Base-by-base conservation (phyloP, 2,888 invertebrate species). In the Saturnia japonica region DNA sequence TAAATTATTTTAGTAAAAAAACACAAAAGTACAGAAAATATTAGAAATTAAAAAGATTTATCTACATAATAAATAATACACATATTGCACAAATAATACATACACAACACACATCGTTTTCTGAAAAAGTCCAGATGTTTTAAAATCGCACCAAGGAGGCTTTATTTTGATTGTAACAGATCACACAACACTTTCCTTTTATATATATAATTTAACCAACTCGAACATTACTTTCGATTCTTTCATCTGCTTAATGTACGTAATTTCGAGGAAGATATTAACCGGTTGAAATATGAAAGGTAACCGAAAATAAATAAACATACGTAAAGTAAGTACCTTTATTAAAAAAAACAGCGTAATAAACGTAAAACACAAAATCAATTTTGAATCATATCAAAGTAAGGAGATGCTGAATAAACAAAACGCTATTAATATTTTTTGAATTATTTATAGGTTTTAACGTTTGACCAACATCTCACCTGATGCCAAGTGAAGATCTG, bases 121-220 rank as follows among this genome's bases (percentile, higher is more conserved):
- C 34, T 34, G 34, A 34, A 34, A 4, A 34, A 4, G 34, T 34
- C 34, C 6, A 34, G 3, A 34, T 34, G 34, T 34, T 25, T 60
- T 28, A 14, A 28, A 60, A 19, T 60, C 14, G 25, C 28, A 57
- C 2, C 42, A 69, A 40, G 6, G 34, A 11, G n/a, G 40, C 16
- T 34, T n/a, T 19, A 34, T 64, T 72, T 66, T 72, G 67, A 67
- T 69, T 70, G 68, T 70, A 34, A 71, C 12, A 57, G 42, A 42
- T 69, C 69, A 69, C 69, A 64, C 64, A 64, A 69, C 64, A 40
- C 64, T 69, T 69, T 34, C 47, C 69, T 64, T 69, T 69, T n/a
- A n/a, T n/a, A n/a, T n/a, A n/a, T n/a, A n/a, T n/a, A n/a, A 70
- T 71, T 68, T 51, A 34, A 66, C 66, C 66, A 34, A 66, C 54